A percentile compares a stretch with the other conserved stretches of the same genome.
These are phyloP conservation scores for Regulus satrapa DNA, from an alignment of 2,113 vertebrate species.

Conservation along the genomic window DNA sequence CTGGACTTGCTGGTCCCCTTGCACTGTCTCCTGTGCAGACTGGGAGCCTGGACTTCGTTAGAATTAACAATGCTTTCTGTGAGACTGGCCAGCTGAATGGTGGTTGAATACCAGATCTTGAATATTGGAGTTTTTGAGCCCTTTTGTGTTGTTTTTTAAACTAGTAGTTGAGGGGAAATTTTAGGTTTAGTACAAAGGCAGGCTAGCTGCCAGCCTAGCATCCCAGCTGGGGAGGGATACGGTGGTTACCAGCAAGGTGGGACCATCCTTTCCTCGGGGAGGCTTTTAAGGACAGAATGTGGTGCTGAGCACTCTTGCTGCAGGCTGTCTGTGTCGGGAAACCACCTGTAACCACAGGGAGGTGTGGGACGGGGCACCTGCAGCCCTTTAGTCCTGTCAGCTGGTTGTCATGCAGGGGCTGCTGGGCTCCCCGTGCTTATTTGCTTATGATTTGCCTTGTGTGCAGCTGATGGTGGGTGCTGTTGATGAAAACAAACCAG, in stretches of 20 bases:
- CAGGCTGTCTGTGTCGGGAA: background rate
- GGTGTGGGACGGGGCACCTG: background rate
- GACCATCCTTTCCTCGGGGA: fast-evolving
- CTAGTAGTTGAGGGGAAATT: background rate
- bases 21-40: fast-evolving
- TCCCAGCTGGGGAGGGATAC: background rate
- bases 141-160: background rate
- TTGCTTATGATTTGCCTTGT: background rate
- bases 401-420: background rate
- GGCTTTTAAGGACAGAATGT: background rate
- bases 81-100: background rate
- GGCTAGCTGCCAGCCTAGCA: background rate
- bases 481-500: background rate
- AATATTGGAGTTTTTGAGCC: background rate
- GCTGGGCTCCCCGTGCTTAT: background rate
- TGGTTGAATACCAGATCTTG: background rate
- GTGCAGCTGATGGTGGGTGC: background rate
- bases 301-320: background rate
- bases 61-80: background rate
- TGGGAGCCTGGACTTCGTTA: background rate
- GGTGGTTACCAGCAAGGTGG: fast-evolving
- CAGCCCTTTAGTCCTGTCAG: background rate
- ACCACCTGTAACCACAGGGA: background rate
- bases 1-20: background rate
- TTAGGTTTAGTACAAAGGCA: fast-evolving